Base-by-base conservation (phyloP, 2,888 invertebrate species). In the Isoperla grammatica region DNA sequence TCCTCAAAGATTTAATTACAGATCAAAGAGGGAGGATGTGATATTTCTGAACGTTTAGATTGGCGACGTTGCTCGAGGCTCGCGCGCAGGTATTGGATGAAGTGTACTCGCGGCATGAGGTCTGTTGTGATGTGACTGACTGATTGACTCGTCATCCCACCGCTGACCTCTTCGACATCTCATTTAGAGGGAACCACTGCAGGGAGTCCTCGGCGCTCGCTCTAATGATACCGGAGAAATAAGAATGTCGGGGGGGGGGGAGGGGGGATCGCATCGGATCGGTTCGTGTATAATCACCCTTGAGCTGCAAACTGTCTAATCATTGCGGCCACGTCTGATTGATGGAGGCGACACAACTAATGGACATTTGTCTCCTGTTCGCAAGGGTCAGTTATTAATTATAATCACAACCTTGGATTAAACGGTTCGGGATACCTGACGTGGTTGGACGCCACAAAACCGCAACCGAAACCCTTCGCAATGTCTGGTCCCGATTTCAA, bases 111-210 rank as follows among this genome's bases (percentile, higher is more conserved):
- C 53, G 20, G 53, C 39, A 39, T 53, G 53, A 37, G 37, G 53
- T 37, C 53, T 13, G 15, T n/a, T 48, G 57, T 57, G 46, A 11
- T 46, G n/a, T n/a, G n/a, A n/a, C n/a, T n/a, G 48, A 57, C 35
- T 48, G 57, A 57, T 57, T 48, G 57, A 57, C 57, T 57, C 57
- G 46, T 57, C 57, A 48, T 29, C 35, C 46, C 57, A 48, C 37
- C 48, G 46, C 13, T 57, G 57, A 57, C 57, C 57, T 57, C 35
- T 48, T 48, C 57, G 46, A 57, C 57, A 57, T 46, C 57, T 57
- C 57, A 57, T 48, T 57, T 57, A 57, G 57, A 37, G 37, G 57
- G 45, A 37, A 43, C 57, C 57, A 46, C 43, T 17, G 35, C 37
- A 20, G 53, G 53, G 39, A 39, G 37, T 13, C 37, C 15, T 46